Evolutionary conservation across 2,113 vertebrate species (phyloP).

Genomic region (Heteronetta atricapilla): DNA sequence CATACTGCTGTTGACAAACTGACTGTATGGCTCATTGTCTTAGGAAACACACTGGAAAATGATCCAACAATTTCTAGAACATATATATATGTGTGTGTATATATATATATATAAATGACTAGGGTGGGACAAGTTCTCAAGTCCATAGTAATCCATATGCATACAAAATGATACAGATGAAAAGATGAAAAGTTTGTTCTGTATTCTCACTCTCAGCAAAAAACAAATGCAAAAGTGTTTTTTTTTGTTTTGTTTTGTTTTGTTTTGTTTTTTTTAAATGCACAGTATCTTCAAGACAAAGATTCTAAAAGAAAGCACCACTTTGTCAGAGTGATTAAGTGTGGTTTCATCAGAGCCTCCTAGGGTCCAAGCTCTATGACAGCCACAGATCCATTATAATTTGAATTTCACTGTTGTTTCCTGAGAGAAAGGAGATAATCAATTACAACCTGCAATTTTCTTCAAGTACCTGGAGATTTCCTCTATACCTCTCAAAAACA

Average conservation of each 20-base stretch:
- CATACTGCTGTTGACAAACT: not conserved
- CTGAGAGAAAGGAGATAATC: not conserved
- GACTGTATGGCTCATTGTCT: not conserved
- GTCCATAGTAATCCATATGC: not conserved
- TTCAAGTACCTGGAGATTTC: not conserved
- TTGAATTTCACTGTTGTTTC: not conserved
- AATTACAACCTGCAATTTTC: not conserved
- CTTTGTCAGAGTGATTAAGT: not conserved
- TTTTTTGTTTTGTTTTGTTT: no score
- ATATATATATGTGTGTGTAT: no score
- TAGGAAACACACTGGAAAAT: not conserved
- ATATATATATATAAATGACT: not conserved
- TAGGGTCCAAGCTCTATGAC: not conserved
- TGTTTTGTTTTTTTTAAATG: not conserved
- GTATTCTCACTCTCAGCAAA: not conserved
- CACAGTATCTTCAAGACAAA: not conserved
- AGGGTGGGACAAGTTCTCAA: not conserved
- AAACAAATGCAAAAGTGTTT: fast-evolving
- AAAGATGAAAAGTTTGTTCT: not conserved
- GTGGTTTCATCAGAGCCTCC: not conserved
- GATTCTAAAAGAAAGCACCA: not conserved
- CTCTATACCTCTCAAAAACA: not conserved
- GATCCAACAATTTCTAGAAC: not conserved
- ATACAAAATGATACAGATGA: fast-evolving
- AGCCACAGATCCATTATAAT: not conserved